These are phyloP conservation scores for rabbit (Oryctolagus cuniculus) DNA, from an alignment of 2,113 vertebrate genomes.

Conservation along the genomic window DNA sequence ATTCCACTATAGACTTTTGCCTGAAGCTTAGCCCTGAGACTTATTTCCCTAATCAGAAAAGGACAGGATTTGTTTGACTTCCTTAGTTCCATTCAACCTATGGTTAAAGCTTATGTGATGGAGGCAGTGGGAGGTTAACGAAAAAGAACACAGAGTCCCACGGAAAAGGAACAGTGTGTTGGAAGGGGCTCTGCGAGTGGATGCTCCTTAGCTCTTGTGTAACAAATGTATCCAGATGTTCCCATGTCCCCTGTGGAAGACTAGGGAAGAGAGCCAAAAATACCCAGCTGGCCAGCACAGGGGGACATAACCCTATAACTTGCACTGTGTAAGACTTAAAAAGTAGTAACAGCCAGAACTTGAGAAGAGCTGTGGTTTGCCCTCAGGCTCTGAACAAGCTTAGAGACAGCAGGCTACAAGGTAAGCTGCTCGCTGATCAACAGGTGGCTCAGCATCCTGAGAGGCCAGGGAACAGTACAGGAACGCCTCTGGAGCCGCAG, in stretches of 20 bases:
- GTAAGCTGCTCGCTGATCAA: background rate
- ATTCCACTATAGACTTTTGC: conserved; percentile 27
- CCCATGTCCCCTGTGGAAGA: background rate
- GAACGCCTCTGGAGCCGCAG: background rate
- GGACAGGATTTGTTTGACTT: conserved; percentile 54
- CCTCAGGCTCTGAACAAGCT: background rate
- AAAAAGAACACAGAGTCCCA: conserved; percentile 4
- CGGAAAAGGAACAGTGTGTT: background rate
- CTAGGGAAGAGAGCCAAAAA: background rate
- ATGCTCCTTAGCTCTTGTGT: background rate
- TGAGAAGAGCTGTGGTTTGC: conserved; percentile 48
- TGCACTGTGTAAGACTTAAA: background rate
- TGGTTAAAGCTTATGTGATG: conserved; percentile 3
- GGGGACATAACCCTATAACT: conserved; percentile 4
- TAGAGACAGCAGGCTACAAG: background rate
- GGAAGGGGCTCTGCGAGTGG: background rate
- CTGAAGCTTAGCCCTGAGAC: background rate
- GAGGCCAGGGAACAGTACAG: conserved; percentile 3
- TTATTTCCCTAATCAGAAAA: conserved; percentile 14
- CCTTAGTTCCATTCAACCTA: conserved; percentile 19
- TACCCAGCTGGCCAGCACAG: background rate
- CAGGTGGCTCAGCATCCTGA: background rate
- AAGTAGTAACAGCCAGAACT: conserved; percentile 33
- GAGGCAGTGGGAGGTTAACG: background rate
- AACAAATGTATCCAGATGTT: conserved; percentile 34